Base-by-base conservation (phyloP, 1,140 invertebrate species). In the Eueides isabella region DNA sequence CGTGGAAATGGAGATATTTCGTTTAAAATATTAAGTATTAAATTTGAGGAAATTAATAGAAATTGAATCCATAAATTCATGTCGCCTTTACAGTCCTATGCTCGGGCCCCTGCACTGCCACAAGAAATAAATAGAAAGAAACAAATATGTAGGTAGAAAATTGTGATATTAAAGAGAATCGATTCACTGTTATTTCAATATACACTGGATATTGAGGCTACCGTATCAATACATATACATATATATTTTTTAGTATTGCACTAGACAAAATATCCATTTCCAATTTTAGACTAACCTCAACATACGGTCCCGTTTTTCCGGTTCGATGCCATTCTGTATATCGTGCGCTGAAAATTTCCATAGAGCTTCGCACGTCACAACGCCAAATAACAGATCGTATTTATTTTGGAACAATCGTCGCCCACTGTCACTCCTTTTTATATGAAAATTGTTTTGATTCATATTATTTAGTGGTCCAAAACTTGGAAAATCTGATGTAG, bases 281-380 rank as follows among this genome's bases (percentile, higher is more conserved):
- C 48, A 55, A 55, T 55, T 55, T 55, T 19, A 38, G 29, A 65
- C 66, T 44, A 29, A 93, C 92, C 93, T 95, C 78, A 99, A 95
- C 83, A 99, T 98, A 88, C 97, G 96, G 89, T 98, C 97, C 75
- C 98, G 95, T 72, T 97, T 94, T 74, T 97, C 96, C 65, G 97
- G 96, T 82, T 98, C 97, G 85, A 99, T 98, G n/a, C 99, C 99
- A 75, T 95, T 95, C 81, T 96, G 95, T 55, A 99, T 95, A 83
- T 99, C 98, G 72, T 95, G 95, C 30, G 96, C 96, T 12, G 97
- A 97, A 83, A 97, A 97, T 87, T 95, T 95, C 96, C 96, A 97
- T 31, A 98, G 92, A 35, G 97, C 96, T 86, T 98, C 97, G 83
- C 96, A 96, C 11, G 97, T 97, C 12, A 97, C 97, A 14, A 97